Base-by-base conservation (phyloP, 30 jellyfish, hydroid and myxozoan genomes). In the Turritopsis dohrnii region DNA sequence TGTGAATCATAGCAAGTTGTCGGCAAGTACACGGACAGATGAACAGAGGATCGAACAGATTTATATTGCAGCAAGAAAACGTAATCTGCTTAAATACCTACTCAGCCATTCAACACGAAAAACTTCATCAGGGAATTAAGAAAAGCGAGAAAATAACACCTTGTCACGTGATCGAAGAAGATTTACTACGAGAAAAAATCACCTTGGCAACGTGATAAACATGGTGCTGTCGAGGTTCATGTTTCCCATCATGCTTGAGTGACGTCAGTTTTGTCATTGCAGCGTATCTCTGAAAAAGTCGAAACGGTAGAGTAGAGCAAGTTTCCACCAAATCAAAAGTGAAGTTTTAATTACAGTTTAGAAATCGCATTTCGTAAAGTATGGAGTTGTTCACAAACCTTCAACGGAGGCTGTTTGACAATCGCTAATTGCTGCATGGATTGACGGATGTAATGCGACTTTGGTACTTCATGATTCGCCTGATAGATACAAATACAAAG, bases 361-460 rank as follows among this genome's bases (percentile, higher is more conserved):
- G n/a, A n/a, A n/a, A n/a, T n/a, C n/a, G n/a, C n/a, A n/a, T n/a
- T n/a, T n/a, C n/a, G n/a, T n/a, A n/a, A n/a, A n/a, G n/a, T n/a
- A n/a, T n/a, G n/a, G n/a, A n/a, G n/a, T n/a, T n/a, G n/a, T n/a
- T n/a, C n/a, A n/a, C n/a, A 41, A 3, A 41, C 60, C 60, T 41
- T 41, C 60, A 41, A 41, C 60, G 60, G 60, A 7, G 77, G 77
- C 19, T 27, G 77, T 19, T 69, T 23, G 77, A 69, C 8, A 23
- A 69, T 23, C 23, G 77, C 30, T 69, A 27, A 8, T 69, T 69
- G 77, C 31, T 69, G 77, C 28, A 69, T 69, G 30, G 77, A 69
- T 19, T 69, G 9, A 7, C 30, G 77, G 22, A 69, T 27, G 19
- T 69, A 69, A 21, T 69, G 28, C 9, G 19, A 27, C 30, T 69